These are phyloP conservation scores for Lydus trimaculatus DNA, from an alignment of 2,888 invertebrate species.

Conservation along the genomic window DNA sequence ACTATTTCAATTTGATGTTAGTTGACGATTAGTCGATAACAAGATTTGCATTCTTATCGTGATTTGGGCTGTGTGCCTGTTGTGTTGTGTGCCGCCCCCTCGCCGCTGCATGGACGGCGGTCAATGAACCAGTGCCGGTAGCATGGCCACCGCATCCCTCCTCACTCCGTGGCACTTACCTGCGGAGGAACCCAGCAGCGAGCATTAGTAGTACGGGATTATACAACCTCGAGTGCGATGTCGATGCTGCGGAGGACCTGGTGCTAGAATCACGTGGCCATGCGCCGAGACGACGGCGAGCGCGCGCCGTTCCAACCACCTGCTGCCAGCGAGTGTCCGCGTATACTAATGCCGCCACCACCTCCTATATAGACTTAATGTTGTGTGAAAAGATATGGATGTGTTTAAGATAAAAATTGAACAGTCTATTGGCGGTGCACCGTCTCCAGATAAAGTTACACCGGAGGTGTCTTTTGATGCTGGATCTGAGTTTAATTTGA, in stretches of 20 bases:
- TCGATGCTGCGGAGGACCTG: constrained; percentile 46
- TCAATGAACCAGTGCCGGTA: constrained; percentile 62
- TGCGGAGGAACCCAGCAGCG: constrained; percentile 58
- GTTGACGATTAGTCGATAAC: constrained; percentile 14
- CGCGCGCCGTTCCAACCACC: constrained; percentile 47
- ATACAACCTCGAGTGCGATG: constrained; percentile 55
- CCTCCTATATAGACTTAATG: constrained; percentile 23
- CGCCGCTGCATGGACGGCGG: constrained; percentile 56
- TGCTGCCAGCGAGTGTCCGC: constrained; percentile 34
- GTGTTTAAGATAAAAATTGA: constrained; percentile 70
- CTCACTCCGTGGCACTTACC: constrained; percentile 52
- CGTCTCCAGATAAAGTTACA: constrained; percentile 67
- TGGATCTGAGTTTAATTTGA: constrained; percentile 79
- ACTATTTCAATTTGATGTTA: not conserved
- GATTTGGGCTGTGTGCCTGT: constrained; percentile 46
- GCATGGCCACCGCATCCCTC: constrained; percentile 55
- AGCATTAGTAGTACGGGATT: constrained; percentile 56
- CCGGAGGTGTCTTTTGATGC: constrained; percentile 76
- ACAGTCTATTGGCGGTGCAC: constrained; percentile 70
- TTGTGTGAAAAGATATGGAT: constrained; percentile 65
- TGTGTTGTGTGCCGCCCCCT: constrained; percentile 28
- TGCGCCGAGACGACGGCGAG: constrained; percentile 50
- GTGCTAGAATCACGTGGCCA: constrained; percentile 50
- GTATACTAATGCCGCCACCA: constrained; percentile 30
- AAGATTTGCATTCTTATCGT: constrained; percentile 52